Conservation (phyloP, 2,888 invertebrate genomes). For the Panzeria rudis region DNA sequence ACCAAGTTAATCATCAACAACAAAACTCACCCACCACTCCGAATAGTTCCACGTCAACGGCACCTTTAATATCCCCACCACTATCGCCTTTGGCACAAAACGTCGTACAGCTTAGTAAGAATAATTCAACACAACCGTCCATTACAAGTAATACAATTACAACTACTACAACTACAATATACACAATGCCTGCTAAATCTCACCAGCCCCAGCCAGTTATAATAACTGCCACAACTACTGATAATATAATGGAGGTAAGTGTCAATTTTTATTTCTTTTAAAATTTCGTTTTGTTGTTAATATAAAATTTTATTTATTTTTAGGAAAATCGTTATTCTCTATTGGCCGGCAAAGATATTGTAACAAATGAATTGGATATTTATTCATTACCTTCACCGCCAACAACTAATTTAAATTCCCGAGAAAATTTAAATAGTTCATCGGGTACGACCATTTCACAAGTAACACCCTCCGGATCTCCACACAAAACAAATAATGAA, state of each 20-base stretch:
- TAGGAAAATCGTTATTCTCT: slow-evolving; percentile 74
- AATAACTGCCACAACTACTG: slow-evolving; percentile 75
- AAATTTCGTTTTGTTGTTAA: background rate
- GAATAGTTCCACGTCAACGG: slow-evolving; percentile 72
- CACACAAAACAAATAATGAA: slow-evolving; percentile 69
- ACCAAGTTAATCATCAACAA: slow-evolving; percentile 12
- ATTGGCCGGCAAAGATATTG: slow-evolving; percentile 70
- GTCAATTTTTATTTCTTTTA: background rate
- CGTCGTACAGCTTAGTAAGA: slow-evolving; percentile 6
- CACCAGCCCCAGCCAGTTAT: slow-evolving; percentile 75
- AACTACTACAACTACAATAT: slow-evolving; percentile 9
- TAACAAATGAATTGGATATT: slow-evolving; percentile 71
- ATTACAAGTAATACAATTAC: slow-evolving; percentile 37
- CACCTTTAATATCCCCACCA: slow-evolving; percentile 70
- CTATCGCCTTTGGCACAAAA: slow-evolving; percentile 59
- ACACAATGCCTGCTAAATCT: slow-evolving; percentile 73
- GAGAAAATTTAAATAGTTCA: slow-evolving; percentile 76
- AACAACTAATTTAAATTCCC: slow-evolving; percentile 60
- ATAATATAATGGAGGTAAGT: slow-evolving; percentile 74
- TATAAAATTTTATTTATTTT: background rate
- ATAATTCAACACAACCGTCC: slow-evolving; percentile 46
- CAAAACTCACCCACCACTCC: slow-evolving; percentile 63
- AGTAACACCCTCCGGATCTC: slow-evolving; percentile 73
- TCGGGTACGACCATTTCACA: slow-evolving; percentile 78
- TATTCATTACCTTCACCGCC: slow-evolving; percentile 77